Percentiles rank a stretch among this genome's conserved stretches.
Evolutionary conservation across 2,113 vertebrate species (phyloP).

Genomic region (Catharus fuscescens): DNA sequence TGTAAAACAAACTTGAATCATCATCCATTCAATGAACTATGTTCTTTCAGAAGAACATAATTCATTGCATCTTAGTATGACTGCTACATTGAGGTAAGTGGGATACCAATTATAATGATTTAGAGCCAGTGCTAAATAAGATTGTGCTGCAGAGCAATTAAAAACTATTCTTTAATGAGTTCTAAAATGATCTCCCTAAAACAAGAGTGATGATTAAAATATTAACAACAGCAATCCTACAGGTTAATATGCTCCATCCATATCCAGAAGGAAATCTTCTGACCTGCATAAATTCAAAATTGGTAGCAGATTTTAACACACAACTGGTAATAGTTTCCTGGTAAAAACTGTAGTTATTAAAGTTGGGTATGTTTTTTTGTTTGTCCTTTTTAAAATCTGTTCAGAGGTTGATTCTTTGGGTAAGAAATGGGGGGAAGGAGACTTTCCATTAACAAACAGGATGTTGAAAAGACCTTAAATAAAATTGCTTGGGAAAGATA

Average conservation of each 20-base stretch:
- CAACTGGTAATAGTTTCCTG: neutral
- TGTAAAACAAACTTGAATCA: neutral
- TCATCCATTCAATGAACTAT: neutral
- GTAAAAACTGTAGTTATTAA: neutral
- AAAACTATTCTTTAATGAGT: constrained; percentile 4
- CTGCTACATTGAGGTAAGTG: neutral
- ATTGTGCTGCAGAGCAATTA: neutral
- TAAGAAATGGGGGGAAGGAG: neutral
- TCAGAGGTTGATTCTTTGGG: neutral
- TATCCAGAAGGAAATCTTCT: constrained; percentile 24
- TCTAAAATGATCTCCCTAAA: constrained; percentile 10
- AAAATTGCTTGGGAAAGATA: neutral
- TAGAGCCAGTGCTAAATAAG: neutral
- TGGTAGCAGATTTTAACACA: constrained; percentile 1
- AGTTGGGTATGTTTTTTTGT: neutral
- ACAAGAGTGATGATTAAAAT: constrained; percentile 6
- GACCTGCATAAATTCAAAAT: neutral
- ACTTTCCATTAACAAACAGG: neutral
- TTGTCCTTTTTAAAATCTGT: neutral
- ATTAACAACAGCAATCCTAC: constrained; percentile 29
- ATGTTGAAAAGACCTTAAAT: neutral
- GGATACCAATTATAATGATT: neutral
- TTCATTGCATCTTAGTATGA: neutral
- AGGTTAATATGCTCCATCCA: constrained; percentile 42
- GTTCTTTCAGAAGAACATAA: neutral